Base-by-base conservation (phyloP, 2,888 invertebrate genomes). In the Oligia latruncula region DNA sequence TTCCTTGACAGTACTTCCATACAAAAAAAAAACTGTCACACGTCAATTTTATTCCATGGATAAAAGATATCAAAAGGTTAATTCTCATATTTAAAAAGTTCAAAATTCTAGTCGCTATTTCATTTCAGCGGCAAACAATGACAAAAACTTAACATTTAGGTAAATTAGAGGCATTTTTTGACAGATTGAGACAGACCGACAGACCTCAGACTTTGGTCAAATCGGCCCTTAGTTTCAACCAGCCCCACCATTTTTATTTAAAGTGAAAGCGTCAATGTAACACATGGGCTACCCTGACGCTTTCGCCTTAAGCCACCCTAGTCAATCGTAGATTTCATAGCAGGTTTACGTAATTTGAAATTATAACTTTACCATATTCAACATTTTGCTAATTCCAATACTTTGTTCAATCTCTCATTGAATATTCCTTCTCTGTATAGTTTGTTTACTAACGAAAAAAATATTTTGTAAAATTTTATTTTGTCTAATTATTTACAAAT, bases 401-500 rank as follows among this genome's bases (percentile, higher is more conserved):
- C 17, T 55, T 23, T 40, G 5, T 40, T 40, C 23, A 73, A 52
- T n/a, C 20, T 23, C 13, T 40, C 20, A 66, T 58, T 72, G 9
- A 58, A n/a, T 29, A 73, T 49, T 52, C 40, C n/a, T 17, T 4
- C 4, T 65, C 15, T 58, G 8, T 11, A 46, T 23, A 55, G 6
- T 79, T 78, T 58, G 5, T 15, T 62, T 20, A 68, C 62, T 15
- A 70, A 77, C 43, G 29, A 49, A 40, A 35, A 58, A 43, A 40
- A 29, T 29, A 29, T 29, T 29, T 65, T 55, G 17, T 65, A 40
- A 13, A 74, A 58, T 71, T 72, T 15, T 52, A 68, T 70, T 35
- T 74, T 65, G 55, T 2, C n/a, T 49, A 43, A 23, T 40, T 78
- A 82, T 66, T 70, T 71, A 85, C 40, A 85, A n/a, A 20, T 66